These are phyloP conservation scores for Drosophila obscura DNA, from an alignment of 1,140 invertebrate species.

Conservation along the genomic window DNA sequence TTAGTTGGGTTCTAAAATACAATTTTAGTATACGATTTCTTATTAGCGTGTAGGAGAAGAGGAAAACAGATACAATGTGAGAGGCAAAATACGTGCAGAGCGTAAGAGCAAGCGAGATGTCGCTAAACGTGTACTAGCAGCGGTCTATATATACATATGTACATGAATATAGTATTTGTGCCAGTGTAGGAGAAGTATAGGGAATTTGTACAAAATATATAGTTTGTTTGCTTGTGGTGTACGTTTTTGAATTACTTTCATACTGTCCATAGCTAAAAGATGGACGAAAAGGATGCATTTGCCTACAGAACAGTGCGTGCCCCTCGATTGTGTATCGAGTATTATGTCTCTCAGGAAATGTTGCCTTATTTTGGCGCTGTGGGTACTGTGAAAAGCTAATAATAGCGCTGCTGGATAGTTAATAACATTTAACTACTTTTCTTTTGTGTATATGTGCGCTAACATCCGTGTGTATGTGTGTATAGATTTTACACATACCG, in stretches of 20 bases:
- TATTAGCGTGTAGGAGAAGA: conserved; percentile 77
- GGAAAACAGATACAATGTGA: conserved; percentile 74
- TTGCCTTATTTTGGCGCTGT: neutral
- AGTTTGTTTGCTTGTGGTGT: conserved; percentile 26
- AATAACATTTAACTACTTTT: conserved; percentile 39
- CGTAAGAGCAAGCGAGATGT: conserved; percentile 65
- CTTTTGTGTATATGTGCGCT: conserved; percentile 66
- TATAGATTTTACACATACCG: conserved; percentile 68
- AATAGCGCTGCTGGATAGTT: conserved; percentile 4
- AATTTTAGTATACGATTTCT: conserved; percentile 60
- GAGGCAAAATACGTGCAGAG: conserved; percentile 61
- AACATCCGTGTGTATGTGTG: conserved; percentile 58
- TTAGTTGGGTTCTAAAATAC: conserved; percentile 60
- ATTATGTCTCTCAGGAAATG: neutral
- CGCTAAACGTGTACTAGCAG: conserved; percentile 70
- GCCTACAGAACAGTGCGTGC: neutral
- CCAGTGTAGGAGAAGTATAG: conserved; percentile 56
- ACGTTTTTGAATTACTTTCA: conserved; percentile 29
- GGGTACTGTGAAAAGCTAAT: conserved; percentile 8
- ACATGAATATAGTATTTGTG: conserved; percentile 55
- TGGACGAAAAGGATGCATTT: conserved; percentile 20
- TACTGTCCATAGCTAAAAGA: neutral
- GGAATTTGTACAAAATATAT: conserved; percentile 65
- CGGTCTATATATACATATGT: conserved; percentile 67
- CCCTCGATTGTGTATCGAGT: neutral